phyloP scores from a whole-genome alignment of 2,888 invertebrate genomes.

The Nineta flava region DNA sequence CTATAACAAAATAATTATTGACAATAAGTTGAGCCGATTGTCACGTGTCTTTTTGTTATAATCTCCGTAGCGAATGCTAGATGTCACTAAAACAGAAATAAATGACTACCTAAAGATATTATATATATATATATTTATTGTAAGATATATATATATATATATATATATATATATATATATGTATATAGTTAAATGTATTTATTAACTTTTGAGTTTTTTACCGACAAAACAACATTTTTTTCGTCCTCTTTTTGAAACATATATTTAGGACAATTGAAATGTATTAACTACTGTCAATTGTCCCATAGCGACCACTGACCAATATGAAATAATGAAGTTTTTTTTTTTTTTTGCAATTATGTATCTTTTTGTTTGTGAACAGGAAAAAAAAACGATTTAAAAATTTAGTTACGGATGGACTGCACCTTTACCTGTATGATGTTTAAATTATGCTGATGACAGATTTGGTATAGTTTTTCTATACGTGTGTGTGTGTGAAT shows the following conservation, averaged over 20 bases:
- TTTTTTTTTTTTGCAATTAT: too few species aligned
- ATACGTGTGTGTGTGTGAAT: too few species aligned
- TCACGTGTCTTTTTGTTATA: constrained; percentile 23
- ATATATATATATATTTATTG: neutral
- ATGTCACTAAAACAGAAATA: constrained; percentile 29
- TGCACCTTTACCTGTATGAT: too few species aligned
- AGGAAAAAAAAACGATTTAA: too few species aligned
- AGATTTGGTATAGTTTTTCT: too few species aligned
- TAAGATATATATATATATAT: neutral
- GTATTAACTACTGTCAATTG: constrained; percentile 8
- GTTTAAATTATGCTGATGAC: too few species aligned
- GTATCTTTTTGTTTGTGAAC: too few species aligned
- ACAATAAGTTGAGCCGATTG: constrained; percentile 21
- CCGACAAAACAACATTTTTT: neutral
- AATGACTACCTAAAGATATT: constrained; percentile 23
- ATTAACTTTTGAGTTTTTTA: neutral
- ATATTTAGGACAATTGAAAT: neutral
- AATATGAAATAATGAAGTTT: neutral
- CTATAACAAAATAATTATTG: constrained; percentile 19
- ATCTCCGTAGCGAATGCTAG: constrained; percentile 29
- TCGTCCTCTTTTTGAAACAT: neutral
- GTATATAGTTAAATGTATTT: too few species aligned
- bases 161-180: neutral
- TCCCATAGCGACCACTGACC: constrained; percentile 5
- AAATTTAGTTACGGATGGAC: too few species aligned